Percentiles rank a stretch among this genome's conserved stretches.
Evolutionary conservation across 2,888 invertebrate genomes (phyloP).

Genomic region (Deroplatys truncata): DNA sequence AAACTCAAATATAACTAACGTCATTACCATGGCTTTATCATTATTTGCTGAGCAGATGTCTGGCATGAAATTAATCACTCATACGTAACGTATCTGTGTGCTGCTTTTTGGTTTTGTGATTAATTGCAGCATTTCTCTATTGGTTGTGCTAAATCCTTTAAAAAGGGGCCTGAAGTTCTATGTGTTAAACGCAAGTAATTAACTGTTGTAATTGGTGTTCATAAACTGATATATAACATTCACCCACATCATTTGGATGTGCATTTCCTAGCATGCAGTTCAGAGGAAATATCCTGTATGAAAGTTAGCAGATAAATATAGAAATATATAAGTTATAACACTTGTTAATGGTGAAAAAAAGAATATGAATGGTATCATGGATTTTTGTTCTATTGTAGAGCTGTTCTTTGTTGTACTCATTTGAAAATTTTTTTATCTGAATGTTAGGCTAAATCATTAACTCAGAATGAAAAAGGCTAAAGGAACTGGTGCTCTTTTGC

Average conservation of each 20-base stretch:
- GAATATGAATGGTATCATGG: not conserved
- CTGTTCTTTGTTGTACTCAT: not conserved
- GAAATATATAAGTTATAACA: constrained; percentile 2
- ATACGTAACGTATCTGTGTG: not conserved
- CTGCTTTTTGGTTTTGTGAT: constrained; percentile 17
- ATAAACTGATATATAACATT: not conserved
- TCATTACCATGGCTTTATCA: not conserved
- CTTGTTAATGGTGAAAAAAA: not conserved
- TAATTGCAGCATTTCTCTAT: constrained; percentile 7
- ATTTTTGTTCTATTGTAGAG: not conserved
- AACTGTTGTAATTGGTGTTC: constrained; percentile 24
- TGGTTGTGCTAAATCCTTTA: constrained; percentile 17
- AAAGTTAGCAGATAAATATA: constrained; percentile 12
- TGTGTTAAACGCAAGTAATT: constrained; percentile 16
- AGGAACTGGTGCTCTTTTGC: not conserved
- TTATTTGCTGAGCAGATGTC: not conserved
- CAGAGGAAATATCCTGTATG: not conserved
- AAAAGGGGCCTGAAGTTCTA: constrained; percentile 3
- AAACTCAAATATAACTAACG: not conserved
- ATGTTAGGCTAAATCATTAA: not conserved
- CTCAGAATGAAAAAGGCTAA: not conserved
- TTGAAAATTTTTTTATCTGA: not conserved
- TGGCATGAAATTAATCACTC: not conserved
- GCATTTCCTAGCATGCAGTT: not conserved
- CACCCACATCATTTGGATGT: not conserved